phyloP scores from a whole-genome alignment of 2,113 vertebrate genomes.

The Aleadryas rufinucha region DNA sequence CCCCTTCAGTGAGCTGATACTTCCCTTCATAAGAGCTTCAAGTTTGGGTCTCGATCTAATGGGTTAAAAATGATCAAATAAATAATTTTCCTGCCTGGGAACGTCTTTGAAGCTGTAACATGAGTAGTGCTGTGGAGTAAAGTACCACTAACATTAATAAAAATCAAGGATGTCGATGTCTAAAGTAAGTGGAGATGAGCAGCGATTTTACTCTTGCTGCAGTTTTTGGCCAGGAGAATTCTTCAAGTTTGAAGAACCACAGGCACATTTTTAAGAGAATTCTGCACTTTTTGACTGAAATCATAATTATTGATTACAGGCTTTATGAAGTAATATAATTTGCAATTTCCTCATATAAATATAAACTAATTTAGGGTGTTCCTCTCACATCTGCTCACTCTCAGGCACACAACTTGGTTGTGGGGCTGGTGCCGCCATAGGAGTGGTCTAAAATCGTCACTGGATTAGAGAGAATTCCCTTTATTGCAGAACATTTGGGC shows the following conservation, averaged over 20 bases:
- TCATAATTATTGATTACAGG: not conserved
- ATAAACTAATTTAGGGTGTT: not conserved
- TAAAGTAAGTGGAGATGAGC: not conserved
- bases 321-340: not conserved
- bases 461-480: not conserved
- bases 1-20: not conserved
- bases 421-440: not conserved
- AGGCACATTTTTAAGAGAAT: not conserved
- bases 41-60: not conserved
- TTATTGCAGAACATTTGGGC: not conserved
- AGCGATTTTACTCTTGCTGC: not conserved
- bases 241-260: not conserved
- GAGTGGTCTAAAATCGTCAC: not conserved
- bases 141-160: not conserved
- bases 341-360: not conserved
- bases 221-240: not conserved
- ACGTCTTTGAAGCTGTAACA: not conserved
- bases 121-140: not conserved
- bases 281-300: not conserved
- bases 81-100: not conserved
- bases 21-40: not conserved
- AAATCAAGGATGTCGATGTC: not conserved
- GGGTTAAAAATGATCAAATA: not conserved
- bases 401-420: accelerated
- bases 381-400: not conserved